Conservation (phyloP, 1,140 invertebrate species). For the Meloidogyne floridensis region DNA sequence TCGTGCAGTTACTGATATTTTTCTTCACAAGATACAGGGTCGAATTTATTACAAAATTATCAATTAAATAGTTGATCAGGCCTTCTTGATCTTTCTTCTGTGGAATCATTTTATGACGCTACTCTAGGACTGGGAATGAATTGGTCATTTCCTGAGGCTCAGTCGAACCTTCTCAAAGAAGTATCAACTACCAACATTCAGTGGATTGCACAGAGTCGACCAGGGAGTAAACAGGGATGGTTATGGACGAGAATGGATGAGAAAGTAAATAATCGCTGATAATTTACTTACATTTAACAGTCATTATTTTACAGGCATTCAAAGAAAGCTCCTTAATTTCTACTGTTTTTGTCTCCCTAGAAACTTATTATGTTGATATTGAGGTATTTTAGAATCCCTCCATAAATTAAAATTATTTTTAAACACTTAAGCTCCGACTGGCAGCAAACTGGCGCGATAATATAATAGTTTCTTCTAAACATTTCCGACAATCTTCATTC, state of each 20-base stretch:
- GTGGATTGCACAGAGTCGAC: conserved; percentile 48
- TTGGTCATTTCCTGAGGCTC: conserved; percentile 49
- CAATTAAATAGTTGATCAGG: conserved; percentile 17
- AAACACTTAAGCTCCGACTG: conserved; percentile 32
- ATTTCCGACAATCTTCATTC: conserved; percentile 41
- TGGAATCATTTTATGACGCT: conserved; percentile 42
- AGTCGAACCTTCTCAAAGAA: conserved; percentile 40
- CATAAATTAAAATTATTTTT: conserved; percentile 1
- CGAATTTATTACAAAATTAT: not conserved
- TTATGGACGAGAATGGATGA: conserved; percentile 44
- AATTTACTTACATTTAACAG: not conserved
- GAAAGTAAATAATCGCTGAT: not conserved
- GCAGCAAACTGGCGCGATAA: conserved; percentile 50
- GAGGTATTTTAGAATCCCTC: conserved; percentile 12
- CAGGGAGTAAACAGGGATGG: conserved; percentile 38
- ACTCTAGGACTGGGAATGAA: conserved; percentile 43
- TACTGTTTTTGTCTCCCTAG: conserved; percentile 47
- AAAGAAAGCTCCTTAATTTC: conserved; percentile 31
- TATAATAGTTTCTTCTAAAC: conserved; percentile 39
- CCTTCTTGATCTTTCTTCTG: conserved; percentile 47
- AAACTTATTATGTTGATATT: conserved; percentile 34
- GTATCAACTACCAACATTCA: conserved; percentile 46
- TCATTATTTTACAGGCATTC: conserved; percentile 40
- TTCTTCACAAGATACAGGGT: conserved; percentile 53
- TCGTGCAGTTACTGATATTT: conserved; percentile 51